Conservation (phyloP, 2,113 vertebrate genomes). For the Elachura formosa region DNA sequence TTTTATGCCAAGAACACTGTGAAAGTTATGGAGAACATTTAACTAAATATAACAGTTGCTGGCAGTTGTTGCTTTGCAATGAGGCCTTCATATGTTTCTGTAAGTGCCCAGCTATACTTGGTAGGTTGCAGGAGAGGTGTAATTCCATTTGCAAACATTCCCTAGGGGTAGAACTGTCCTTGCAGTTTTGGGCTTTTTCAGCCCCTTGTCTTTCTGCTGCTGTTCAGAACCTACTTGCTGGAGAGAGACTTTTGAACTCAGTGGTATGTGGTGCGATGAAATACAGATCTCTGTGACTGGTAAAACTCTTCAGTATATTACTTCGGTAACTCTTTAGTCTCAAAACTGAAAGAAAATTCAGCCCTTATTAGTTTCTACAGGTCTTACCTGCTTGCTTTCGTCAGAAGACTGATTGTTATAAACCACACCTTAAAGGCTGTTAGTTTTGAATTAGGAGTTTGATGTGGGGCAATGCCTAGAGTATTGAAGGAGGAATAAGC, state of each 20-base stretch:
- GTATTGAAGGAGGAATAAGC: background rate
- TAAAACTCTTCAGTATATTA: background rate
- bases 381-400: background rate
- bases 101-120: background rate
- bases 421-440: background rate
- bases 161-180: background rate
- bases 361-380: background rate
- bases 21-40: background rate
- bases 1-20: background rate
- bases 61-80: background rate
- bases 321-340: background rate
- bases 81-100: background rate
- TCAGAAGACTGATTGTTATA: background rate
- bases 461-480: background rate
- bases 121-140: background rate
- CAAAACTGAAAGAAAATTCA: background rate
- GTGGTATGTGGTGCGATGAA: background rate
- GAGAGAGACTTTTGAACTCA: background rate
- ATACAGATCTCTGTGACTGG: background rate
- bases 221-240: background rate
- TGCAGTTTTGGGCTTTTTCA: background rate
- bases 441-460: background rate
- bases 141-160: rapidly evolving
- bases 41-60: background rate
- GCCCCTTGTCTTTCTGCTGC: background rate